phyloP scores from a whole-genome alignment of 2,113 vertebrate genomes.

The Barnardius zonarius region DNA sequence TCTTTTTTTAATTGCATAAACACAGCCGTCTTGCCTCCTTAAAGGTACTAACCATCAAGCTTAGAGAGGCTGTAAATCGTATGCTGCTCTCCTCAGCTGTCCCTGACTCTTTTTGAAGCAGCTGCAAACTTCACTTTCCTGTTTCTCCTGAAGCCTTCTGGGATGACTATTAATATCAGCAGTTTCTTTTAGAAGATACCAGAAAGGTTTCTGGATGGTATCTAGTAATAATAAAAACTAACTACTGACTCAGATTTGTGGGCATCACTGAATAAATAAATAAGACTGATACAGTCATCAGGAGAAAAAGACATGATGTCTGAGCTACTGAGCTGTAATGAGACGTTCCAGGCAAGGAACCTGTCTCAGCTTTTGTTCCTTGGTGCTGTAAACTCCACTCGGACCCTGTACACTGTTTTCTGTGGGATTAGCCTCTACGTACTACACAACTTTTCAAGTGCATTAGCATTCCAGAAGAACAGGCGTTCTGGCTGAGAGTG shows the following conservation, averaged over 20 bases:
- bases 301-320: neutral
- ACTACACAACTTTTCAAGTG: neutral
- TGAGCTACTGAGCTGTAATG: neutral
- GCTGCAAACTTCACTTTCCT: neutral
- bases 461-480: neutral
- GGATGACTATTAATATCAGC: neutral
- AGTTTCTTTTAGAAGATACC: neutral
- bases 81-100: neutral
- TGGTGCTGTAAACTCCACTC: neutral
- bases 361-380: neutral
- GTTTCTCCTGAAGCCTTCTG: neutral
- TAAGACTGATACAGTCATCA: neutral
- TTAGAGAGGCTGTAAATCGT: neutral
- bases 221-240: neutral
- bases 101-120: neutral
- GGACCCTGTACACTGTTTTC: neutral
- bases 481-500: neutral
- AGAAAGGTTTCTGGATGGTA: neutral
- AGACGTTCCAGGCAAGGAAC: neutral
- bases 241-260: accelerated
- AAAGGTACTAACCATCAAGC: neutral
- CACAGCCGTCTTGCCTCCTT: neutral
- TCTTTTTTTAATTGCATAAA: constrained; percentile 7
- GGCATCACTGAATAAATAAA: neutral
- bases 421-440: neutral